Conservation (phyloP, 1,140 invertebrate genomes). For the Polyergus mexicanus region DNA sequence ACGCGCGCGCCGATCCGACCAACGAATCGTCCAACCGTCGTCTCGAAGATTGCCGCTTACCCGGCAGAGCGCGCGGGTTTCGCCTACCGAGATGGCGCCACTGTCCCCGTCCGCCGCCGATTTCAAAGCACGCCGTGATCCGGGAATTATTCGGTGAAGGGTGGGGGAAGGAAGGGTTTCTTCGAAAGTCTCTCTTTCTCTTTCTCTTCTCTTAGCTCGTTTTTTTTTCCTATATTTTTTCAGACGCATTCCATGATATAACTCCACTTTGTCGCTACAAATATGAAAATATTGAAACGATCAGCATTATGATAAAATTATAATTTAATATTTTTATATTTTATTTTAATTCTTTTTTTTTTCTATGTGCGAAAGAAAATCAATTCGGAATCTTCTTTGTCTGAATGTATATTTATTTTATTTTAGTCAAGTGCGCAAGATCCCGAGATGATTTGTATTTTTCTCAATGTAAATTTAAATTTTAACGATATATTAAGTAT, state of each 20-base stretch:
- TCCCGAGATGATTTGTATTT: background rate
- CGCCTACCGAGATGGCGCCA: slow-evolving; percentile 69
- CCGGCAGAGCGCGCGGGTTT: slow-evolving; percentile 66
- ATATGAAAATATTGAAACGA: no score
- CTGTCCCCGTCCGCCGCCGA: background rate
- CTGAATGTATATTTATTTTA: background rate
- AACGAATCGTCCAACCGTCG: slow-evolving; percentile 54
- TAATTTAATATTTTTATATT: background rate
- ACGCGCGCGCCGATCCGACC: slow-evolving; percentile 61
- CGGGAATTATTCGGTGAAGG: no score
- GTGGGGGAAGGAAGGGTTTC: no score
- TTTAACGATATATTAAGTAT: no score
- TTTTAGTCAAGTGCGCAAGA: background rate
- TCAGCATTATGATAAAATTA: no score
- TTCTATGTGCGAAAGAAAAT: background rate
- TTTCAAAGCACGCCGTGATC: slow-evolving; percentile 5
- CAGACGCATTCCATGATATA: no score
- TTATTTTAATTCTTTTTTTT: background rate
- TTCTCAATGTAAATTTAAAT: background rate
- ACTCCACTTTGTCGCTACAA: no score
- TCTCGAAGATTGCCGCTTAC: slow-evolving; percentile 69
- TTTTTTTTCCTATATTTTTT: background rate
- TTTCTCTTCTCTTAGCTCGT: no score
- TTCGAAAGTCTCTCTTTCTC: no score
- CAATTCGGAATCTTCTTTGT: background rate